Conservation (phyloP, 2,888 invertebrate species). For the Patella ulyssiponensis region DNA sequence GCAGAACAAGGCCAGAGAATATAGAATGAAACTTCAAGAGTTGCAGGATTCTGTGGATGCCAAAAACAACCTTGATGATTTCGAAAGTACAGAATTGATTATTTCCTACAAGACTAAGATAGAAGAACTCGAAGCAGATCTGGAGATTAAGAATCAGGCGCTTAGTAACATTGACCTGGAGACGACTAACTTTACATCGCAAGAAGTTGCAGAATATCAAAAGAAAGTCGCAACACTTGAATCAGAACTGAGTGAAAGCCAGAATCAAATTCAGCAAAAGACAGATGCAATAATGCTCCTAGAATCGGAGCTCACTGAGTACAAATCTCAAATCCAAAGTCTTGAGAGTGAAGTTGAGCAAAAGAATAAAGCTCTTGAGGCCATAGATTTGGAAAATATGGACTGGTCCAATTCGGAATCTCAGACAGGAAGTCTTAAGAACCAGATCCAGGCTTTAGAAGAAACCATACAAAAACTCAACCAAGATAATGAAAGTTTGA, state of each 20-base stretch:
- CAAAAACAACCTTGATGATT: neutral
- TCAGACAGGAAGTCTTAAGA: neutral
- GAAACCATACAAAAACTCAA: slow-evolving; percentile 14
- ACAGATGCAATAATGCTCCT: neutral
- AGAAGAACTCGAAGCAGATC: neutral
- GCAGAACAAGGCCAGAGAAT: slow-evolving; percentile 24
- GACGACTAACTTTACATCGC: neutral
- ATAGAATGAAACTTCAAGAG: neutral
- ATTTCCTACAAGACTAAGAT: neutral
- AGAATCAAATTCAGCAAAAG: neutral
- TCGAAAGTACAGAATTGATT: neutral
- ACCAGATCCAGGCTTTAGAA: neutral
- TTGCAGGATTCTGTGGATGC: neutral
- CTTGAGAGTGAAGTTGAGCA: neutral
- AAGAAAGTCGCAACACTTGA: neutral
- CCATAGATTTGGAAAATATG: neutral
- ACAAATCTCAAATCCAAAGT: neutral
- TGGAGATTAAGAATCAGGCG: slow-evolving; percentile 1
- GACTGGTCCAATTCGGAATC: neutral
- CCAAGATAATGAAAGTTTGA: slow-evolving; percentile 13
- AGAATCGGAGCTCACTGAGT: slow-evolving; percentile 5
- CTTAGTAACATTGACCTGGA: neutral
- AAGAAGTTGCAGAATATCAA: neutral
- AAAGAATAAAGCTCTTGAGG: neutral
- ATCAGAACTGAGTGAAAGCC: slow-evolving; percentile 10